Evolutionary conservation across 2,888 invertebrate species (phyloP).

Genomic region (Theodoxus fluviatilis): DNA sequence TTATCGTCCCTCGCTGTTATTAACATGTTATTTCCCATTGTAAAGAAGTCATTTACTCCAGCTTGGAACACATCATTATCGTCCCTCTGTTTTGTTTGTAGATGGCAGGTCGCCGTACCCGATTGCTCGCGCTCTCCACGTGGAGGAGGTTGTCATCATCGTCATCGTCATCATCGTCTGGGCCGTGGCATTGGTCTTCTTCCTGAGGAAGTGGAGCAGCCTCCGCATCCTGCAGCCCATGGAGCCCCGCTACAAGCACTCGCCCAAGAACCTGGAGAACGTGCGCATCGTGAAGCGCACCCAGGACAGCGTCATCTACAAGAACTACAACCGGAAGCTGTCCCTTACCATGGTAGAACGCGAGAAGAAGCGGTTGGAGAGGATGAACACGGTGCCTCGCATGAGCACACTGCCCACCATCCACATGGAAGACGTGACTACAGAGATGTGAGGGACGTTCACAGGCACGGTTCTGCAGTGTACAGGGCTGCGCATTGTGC

Average conservation of each 20-base stretch:
- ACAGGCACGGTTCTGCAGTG: background rate
- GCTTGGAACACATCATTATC: too few species aligned
- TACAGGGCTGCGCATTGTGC: background rate
- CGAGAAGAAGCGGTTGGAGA: conserved; percentile 50
- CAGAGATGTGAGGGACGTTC: conserved; percentile 40
- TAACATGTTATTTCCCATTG: background rate
- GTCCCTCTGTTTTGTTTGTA: conserved; percentile 27
- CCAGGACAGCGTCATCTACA: conserved; percentile 64
- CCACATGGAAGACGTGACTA: conserved; percentile 46
- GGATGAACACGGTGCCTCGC: conserved; percentile 55
- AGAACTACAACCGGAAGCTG: conserved; percentile 58
- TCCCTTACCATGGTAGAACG: conserved; percentile 55
- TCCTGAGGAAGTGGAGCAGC: conserved; percentile 61
- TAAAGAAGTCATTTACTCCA: background rate
- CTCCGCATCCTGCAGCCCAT: conserved; percentile 60
- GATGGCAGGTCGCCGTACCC: conserved; percentile 30
- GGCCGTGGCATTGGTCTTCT: conserved; percentile 57
- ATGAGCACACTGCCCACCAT: conserved; percentile 44
- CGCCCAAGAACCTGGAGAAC: conserved; percentile 60
- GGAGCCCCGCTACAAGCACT: conserved; percentile 58
- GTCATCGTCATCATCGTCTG: conserved; percentile 53
- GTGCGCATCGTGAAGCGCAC: conserved; percentile 59
- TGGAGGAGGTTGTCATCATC: conserved; percentile 52
- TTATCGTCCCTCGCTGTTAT: background rate
- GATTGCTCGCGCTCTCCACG: conserved; percentile 37